Conservation (phyloP, 2,888 invertebrate genomes). For the Conops quadrifasciatus region DNA sequence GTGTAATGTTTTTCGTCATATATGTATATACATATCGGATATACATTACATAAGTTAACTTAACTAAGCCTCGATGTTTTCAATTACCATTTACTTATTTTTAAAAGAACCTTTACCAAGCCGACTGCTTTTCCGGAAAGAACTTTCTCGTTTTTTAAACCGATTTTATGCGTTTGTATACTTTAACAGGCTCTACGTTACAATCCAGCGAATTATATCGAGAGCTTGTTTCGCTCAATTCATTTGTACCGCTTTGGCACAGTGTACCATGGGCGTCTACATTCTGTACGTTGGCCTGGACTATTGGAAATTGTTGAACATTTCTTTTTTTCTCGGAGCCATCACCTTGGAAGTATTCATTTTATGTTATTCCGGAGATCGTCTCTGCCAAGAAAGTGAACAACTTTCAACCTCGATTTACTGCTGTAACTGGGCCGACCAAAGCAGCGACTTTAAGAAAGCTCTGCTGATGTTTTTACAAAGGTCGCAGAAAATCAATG, state of each 20-base stretch:
- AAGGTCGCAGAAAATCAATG: constrained; percentile 67
- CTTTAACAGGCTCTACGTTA: constrained; percentile 65
- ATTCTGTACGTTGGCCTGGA: constrained; percentile 56
- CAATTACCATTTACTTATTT: no score
- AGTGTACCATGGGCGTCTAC: constrained; percentile 64
- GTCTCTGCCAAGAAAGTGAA: constrained; percentile 66
- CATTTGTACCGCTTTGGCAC: constrained; percentile 61
- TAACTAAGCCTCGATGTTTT: no score
- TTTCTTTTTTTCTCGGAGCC: constrained; percentile 56
- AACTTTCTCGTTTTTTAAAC: no score
- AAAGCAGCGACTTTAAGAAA: constrained; percentile 63
- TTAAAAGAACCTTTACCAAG: no score
- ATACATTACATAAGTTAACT: no score
- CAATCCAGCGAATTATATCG: constrained; percentile 66
- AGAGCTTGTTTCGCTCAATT: constrained; percentile 68
- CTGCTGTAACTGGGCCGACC: constrained; percentile 68
- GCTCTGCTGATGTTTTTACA: constrained; percentile 65
- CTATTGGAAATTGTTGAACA: constrained; percentile 40
- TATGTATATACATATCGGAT: no score
- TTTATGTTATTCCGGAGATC: constrained; percentile 68
- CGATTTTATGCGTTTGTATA: not conserved
- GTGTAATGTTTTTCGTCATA: no score
- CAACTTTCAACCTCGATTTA: constrained; percentile 66
- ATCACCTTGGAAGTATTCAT: constrained; percentile 67
- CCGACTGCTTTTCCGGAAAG: no score